Evolutionary conservation across 30 jellyfish, hydroid and myxozoan genomes (phyloP).

Genomic region (Aurelia sp.): DNA sequence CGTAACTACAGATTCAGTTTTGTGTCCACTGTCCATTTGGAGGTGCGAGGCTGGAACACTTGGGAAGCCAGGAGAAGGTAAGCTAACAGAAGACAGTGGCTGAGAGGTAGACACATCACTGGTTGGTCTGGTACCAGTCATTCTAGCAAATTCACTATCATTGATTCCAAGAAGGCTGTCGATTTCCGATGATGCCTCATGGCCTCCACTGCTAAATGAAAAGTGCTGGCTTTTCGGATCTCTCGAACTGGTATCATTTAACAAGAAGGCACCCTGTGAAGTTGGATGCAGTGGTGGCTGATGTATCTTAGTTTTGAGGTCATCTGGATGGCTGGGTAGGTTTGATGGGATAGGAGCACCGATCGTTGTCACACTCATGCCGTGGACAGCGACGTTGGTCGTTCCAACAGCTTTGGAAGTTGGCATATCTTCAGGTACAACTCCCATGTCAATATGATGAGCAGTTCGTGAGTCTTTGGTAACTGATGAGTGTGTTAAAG

Average conservation of each 20-base stretch:
- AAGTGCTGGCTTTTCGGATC: conserved; percentile 18
- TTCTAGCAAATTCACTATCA: conserved; percentile 40
- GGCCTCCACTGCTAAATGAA: conserved; percentile 16
- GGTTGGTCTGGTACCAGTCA: conserved; percentile 6
- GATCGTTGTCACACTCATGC: background rate
- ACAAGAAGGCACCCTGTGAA: conserved; percentile 12
- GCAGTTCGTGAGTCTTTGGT: conserved; percentile 25
- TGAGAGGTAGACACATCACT: conserved; percentile 4
- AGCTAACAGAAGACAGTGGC: background rate
- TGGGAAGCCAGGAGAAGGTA: conserved; percentile 16
- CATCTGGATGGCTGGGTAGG: conserved; percentile 35
- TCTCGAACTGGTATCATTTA: conserved; percentile 5
- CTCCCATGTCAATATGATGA: conserved; percentile 10
- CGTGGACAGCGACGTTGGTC: background rate
- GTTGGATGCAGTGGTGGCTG: conserved; percentile 20
- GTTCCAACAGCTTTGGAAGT: background rate
- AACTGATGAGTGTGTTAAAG: conserved; percentile 9
- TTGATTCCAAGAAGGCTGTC: conserved; percentile 52
- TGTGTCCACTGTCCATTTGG: background rate
- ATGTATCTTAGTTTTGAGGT: conserved; percentile 35
- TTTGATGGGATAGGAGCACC: conserved; percentile 25
- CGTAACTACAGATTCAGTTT: background rate
- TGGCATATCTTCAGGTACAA: conserved; percentile 1
- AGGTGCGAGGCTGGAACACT: background rate
- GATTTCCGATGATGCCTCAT: conserved; percentile 24